Percentiles rank a stretch among this genome's conserved stretches.
Conservation (phyloP, 2,797 vertebrate species). For the Ctenosaura bakeri region DNA sequence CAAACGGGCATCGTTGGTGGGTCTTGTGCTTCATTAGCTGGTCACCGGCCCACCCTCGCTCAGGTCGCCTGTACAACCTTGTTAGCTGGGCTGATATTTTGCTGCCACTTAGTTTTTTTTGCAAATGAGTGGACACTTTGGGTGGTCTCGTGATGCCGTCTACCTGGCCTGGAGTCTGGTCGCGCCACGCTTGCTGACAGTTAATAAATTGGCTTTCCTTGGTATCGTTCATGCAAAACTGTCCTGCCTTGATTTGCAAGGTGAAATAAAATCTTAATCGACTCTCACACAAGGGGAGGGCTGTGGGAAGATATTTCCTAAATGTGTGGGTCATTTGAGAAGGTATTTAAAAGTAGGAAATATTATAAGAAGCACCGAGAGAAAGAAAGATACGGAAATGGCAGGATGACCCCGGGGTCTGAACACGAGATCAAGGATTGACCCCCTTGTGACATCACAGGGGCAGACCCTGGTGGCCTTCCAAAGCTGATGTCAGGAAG, state of each 20-base stretch:
- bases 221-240: constrained; percentile 26
- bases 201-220: constrained; percentile 46
- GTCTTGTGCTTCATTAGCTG: not conserved
- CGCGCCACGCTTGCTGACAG: constrained; percentile 17
- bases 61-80: constrained; percentile 6
- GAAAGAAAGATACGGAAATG: too few species aligned
- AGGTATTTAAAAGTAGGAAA: too few species aligned
- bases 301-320: not conserved
- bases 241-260: not conserved
- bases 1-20: not conserved
- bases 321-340: not conserved
- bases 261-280: too few species aligned
- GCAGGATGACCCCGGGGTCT: too few species aligned
- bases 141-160: not conserved
- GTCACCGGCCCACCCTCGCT: not conserved
- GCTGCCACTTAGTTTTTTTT: not conserved
- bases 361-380: too few species aligned
- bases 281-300: not conserved
- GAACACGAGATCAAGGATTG: too few species aligned
- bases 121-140: not conserved
- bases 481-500: too few species aligned
- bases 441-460: too few species aligned
- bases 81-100: not conserved
- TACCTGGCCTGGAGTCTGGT: constrained; percentile 17
- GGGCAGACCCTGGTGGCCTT: too few species aligned